These are phyloP conservation scores for Limosa lapponica DNA, from an alignment of 2,797 vertebrate genomes.

Conservation along the genomic window DNA sequence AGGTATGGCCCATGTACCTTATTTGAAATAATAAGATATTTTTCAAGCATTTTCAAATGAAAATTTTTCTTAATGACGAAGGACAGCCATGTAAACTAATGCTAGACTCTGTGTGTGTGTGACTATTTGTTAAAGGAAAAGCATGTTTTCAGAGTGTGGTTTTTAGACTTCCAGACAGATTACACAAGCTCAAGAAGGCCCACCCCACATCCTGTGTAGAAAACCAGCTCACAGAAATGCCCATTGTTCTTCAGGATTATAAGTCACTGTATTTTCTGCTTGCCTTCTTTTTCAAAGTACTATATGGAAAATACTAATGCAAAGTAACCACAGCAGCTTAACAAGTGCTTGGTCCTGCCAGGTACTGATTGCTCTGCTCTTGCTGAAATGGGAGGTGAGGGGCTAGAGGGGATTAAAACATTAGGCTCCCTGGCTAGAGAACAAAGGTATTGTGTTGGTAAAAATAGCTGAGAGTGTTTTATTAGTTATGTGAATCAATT, in stretches of 20 bases:
- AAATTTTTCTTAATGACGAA: not conserved
- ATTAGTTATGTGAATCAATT: not conserved
- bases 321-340: slow-evolving; percentile 26
- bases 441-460: not conserved
- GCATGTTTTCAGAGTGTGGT: slow-evolving; percentile 41
- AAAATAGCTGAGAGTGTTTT: not conserved
- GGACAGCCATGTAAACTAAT: not conserved
- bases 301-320: slow-evolving; percentile 13
- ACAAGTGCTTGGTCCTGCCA: not conserved
- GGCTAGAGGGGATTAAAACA: not conserved
- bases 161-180: slow-evolving; percentile 59
- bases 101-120: not conserved
- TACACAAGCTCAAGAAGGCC: slow-evolving; percentile 51
- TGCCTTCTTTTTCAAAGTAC: not conserved
- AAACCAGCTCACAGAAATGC: slow-evolving; percentile 55
- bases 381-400: not conserved
- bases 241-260: slow-evolving; percentile 52
- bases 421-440: not conserved
- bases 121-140: slow-evolving; percentile 32
- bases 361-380: not conserved
- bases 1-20: not conserved
- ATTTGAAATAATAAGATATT: not conserved
- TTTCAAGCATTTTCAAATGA: not conserved
- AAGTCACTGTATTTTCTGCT: slow-evolving; percentile 18
- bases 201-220: slow-evolving; percentile 64